A percentile compares a stretch with the other conserved stretches of the same genome.
Conservation (phyloP, 2,113 vertebrate genomes). For the Tachycineta bicolor region DNA sequence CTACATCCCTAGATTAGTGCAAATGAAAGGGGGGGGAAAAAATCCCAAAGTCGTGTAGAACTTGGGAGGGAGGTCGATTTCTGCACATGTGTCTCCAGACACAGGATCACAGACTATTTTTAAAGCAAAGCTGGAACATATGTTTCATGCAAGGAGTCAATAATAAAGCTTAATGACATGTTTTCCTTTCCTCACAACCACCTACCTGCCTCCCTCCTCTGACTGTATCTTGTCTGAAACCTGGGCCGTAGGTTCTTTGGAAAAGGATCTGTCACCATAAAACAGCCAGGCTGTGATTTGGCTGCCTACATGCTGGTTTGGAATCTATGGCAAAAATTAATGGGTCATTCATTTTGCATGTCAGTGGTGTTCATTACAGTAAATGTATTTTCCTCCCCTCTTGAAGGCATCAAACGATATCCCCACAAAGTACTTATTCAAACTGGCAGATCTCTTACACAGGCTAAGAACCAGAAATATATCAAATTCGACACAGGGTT, state of each 20-base stretch:
- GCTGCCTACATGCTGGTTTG: background rate
- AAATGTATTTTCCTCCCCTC: background rate
- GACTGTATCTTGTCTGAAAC: background rate
- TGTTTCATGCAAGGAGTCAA: background rate
- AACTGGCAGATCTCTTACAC: background rate
- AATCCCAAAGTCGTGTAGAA: background rate
- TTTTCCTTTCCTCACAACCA: background rate
- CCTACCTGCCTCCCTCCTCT: background rate
- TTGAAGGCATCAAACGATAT: background rate
- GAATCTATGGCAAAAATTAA: constrained; percentile 8
- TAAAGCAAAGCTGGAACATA: background rate
- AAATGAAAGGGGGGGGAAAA: background rate
- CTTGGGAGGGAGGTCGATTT: background rate
- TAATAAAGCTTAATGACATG: background rate
- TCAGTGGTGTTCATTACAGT: constrained; percentile 24
- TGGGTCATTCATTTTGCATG: constrained; percentile 9
- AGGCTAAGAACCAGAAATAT: background rate
- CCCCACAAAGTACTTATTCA: constrained; percentile 24
- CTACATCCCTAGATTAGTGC: background rate
- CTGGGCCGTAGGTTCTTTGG: background rate
- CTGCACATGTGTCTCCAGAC: background rate
- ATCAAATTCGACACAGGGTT: background rate
- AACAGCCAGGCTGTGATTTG: background rate
- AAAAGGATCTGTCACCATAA: background rate
- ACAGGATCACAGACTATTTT: background rate